Conservation (phyloP, 2,888 invertebrate genomes). For the Cheilosia variabilis region DNA sequence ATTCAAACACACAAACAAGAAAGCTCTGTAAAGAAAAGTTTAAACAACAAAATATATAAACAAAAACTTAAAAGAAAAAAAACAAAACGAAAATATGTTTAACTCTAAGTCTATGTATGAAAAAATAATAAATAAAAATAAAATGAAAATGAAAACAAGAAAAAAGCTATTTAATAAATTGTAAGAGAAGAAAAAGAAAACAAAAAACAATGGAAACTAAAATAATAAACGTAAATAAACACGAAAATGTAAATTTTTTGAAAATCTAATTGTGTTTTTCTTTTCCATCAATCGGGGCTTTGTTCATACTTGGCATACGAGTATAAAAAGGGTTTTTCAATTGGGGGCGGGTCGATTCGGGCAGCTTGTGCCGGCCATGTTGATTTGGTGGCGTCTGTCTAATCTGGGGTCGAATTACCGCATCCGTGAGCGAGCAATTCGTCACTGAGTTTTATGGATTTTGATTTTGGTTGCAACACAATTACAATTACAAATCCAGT, state of each 20-base stretch:
- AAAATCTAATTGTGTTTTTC: conserved; percentile 65
- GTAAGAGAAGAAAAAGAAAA: conserved; percentile 58
- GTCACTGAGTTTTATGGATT: too few species aligned
- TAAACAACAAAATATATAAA: conserved; percentile 31
- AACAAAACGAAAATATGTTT: conserved; percentile 48
- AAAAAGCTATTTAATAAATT: conserved; percentile 68
- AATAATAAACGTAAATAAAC: conserved; percentile 70
- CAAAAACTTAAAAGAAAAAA: conserved; percentile 21
- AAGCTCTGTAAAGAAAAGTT: conserved; percentile 53
- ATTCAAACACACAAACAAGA: conserved; percentile 45
- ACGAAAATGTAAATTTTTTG: conserved; percentile 72
- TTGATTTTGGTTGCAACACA: too few species aligned
- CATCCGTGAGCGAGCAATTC: too few species aligned
- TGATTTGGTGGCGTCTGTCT: too few species aligned
- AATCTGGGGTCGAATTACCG: too few species aligned
- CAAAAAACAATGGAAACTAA: conserved; percentile 39
- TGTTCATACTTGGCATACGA: too few species aligned
- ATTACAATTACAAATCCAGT: too few species aligned
- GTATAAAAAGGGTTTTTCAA: too few species aligned
- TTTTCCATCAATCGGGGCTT: not conserved
- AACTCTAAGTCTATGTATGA: conserved; percentile 66
- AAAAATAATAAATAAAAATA: conserved; percentile 42
- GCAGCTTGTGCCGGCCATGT: too few species aligned
- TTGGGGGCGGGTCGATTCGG: too few species aligned
- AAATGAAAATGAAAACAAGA: conserved; percentile 42